phyloP scores from a whole-genome alignment of 2,888 invertebrate genomes.

The Ophion ellenae region DNA sequence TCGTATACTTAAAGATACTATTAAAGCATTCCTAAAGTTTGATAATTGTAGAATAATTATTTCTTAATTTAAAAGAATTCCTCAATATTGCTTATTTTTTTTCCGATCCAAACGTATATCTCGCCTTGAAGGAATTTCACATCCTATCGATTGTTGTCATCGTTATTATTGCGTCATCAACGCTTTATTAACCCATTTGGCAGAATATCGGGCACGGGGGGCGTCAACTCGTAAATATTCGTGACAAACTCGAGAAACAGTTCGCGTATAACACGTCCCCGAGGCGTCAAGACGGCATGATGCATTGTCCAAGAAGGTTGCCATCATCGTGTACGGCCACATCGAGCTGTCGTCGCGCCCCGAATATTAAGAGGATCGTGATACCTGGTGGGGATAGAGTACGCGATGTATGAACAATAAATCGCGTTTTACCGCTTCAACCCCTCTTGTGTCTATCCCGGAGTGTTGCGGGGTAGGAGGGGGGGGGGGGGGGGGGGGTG shows the following conservation, averaged over 20 bases:
- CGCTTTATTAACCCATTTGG: constrained; percentile 18
- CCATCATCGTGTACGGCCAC: constrained; percentile 36
- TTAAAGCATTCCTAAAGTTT: no score
- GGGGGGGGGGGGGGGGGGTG: neutral
- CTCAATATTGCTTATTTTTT: no score
- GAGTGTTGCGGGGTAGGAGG: neutral
- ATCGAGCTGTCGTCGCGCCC: constrained; percentile 39
- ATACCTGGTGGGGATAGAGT: constrained; percentile 6
- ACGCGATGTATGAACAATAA: constrained; percentile 60
- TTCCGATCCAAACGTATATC: no score
- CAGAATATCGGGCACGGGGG: constrained; percentile 39
- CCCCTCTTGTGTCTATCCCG: constrained; percentile 31
- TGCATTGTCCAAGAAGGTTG: constrained; percentile 29
- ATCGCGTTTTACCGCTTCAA: constrained; percentile 66
- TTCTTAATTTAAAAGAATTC: no score
- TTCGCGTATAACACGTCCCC: constrained; percentile 46
- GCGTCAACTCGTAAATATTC: constrained; percentile 63
- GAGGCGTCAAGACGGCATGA: constrained; percentile 58
- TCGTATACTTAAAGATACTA: no score
- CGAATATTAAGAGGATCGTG: constrained; percentile 30
- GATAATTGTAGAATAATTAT: no score
- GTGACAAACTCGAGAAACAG: constrained; percentile 53
- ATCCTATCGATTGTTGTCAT: neutral
- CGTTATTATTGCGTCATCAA: neutral
- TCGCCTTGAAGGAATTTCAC: no score